Base-by-base conservation (phyloP, 2,888 invertebrate genomes). In the Lepeophtheirus nordmannii region DNA sequence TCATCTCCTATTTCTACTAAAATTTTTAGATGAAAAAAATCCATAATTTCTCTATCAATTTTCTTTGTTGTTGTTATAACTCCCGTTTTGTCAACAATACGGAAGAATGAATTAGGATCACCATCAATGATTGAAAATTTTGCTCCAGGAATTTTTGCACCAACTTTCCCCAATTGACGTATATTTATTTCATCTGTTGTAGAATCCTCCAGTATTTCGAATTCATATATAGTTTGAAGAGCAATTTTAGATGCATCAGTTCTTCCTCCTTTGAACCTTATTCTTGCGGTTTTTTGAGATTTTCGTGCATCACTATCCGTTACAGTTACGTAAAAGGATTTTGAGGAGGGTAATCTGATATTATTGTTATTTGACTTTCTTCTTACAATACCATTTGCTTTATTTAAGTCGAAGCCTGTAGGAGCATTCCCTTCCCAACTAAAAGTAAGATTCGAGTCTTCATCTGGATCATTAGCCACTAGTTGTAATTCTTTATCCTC, bases 401-500 rank as follows among this genome's bases (percentile, higher is more conserved):
- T 82, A 73, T 90, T 87, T 30, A 92, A 79, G 14, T 82, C 80
- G 76, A 94, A 94, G 1, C 37, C 61, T 46, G 53, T 14, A 61
- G 38, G 38, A 17, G 12, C 17, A 7, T 22, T n/a, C 30, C 37
- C 37, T 61, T 61, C 61, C 39, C 22, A 61, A 37, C 11, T 17
- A 37, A 37, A 61, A n/a, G 61, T 30, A n/a, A 61, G 38, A n/a
- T 61, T 17, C 37, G 11, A 14, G 17, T 61, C 87, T 72, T 86
- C 85, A 76, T 96, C 96, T 69, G 82, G 80, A 79, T 96, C 94
- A 67, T 80, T 82, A 1, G 93, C 93, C 66, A 81, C 82, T 22
- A 96, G 84, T 76, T 83, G 83, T 20, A 87, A 75, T 41, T 53
- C 56, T 1, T 40, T 12, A 22, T 22, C 23, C 41, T 60, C 60